Conservation (phyloP, 2,888 invertebrate genomes). For the Drosophila diplacantha region DNA sequence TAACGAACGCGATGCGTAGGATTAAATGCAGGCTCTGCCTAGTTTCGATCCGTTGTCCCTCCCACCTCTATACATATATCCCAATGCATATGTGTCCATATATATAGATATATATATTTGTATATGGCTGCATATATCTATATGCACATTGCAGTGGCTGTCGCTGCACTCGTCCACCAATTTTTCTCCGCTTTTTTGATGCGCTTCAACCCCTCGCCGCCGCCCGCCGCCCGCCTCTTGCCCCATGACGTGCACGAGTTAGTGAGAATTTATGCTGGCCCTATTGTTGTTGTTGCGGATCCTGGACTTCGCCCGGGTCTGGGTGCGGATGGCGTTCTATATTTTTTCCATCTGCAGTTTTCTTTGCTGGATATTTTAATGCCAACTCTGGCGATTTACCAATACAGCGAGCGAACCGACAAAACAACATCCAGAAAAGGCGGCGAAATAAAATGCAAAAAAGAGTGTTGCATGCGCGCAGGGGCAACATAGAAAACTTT, state of each 20-base stretch:
- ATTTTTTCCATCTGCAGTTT: slow-evolving; percentile 41
- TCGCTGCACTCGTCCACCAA: slow-evolving; percentile 39
- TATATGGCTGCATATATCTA: slow-evolving; percentile 9
- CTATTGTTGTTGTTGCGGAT: slow-evolving; percentile 30
- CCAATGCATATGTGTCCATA: slow-evolving; percentile 3
- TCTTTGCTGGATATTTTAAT: slow-evolving; percentile 37
- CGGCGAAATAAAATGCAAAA: slow-evolving; percentile 38
- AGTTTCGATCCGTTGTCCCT: slow-evolving; percentile 27
- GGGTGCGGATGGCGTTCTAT: slow-evolving; percentile 30
- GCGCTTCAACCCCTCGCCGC: slow-evolving; percentile 33
- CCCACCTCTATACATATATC: slow-evolving; percentile 20
- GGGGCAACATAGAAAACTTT: slow-evolving; percentile 56
- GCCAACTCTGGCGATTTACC: slow-evolving; percentile 30
- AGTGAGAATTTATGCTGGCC: slow-evolving; percentile 35
- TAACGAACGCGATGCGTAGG: slow-evolving; percentile 61
- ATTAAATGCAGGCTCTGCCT: slow-evolving; percentile 52
- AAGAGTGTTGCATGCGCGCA: slow-evolving; percentile 55
- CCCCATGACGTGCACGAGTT: slow-evolving; percentile 19
- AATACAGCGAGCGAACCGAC: slow-evolving; percentile 13
- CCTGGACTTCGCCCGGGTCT: slow-evolving; percentile 7
- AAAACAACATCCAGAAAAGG: slow-evolving; percentile 24
- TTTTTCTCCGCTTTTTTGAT: slow-evolving; percentile 61
- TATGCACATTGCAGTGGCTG: slow-evolving; percentile 28
- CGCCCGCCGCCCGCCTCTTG: background rate
- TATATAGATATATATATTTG: background rate